Evolutionary conservation across 2,888 invertebrate genomes (phyloP), one percentile per base, ranked within the genome.

Genomic region (Operophtera brumata): DNA sequence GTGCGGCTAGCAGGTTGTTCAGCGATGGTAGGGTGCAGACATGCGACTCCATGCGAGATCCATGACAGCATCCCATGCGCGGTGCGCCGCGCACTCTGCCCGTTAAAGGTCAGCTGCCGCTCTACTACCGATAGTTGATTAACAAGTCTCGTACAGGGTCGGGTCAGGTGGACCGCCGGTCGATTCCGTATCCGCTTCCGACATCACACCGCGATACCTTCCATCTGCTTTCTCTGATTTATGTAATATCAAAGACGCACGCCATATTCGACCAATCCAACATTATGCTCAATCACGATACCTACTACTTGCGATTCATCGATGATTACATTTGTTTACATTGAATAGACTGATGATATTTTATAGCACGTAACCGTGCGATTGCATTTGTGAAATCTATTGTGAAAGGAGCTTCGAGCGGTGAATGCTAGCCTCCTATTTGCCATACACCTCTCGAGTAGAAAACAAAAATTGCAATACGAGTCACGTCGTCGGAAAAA

Each of bases 121-220:
- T 74, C 68, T 76, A 75, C 69, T 75, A 66, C 77, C 77, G 81
- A 85, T 80, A 73, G 83, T 85, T 80, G 80, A 76, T 80, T 76
- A 78, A 85, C 84, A 73, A 71, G 80, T 82, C 75, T 61, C 67
- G 66, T 67, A 68, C 85, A 85, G 85, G 86, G 87, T 82, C 84
- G 70, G 71, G 71, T 77, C 80, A 80, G 73, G 67, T 78, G 72
- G 70, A 73, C 69, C 59, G 52, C 67, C 60, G 54, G 61, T 64
- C 66, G 67, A 75, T 85, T 86, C 84, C 84, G 81, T 78, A 72
- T 88, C 85, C 86, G 86, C 86, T 86, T 89, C 86, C 85, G 84
- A 83, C 72, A 68, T 40, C 54, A 55, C 57, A 55, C 47, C 57
- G 54, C 59, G 53, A 61, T 67, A 54, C 64, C 69, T 73, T 80